These are phyloP conservation scores for Marisa cornuarietis DNA, from an alignment of 1,140 invertebrate genomes.

Conservation along the genomic window DNA sequence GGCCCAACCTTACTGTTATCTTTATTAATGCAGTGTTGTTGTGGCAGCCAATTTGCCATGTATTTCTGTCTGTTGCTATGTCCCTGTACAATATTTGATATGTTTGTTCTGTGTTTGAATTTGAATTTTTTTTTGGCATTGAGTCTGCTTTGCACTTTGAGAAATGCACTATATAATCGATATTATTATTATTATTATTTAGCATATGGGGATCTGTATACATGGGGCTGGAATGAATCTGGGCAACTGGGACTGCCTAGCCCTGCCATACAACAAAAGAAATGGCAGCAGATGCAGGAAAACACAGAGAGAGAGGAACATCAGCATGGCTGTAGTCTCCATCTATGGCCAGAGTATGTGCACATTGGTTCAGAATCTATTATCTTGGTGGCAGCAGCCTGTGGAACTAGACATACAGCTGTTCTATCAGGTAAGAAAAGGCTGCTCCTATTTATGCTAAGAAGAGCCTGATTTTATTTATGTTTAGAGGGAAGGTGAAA, in stretches of 20 bases:
- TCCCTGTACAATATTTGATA: no score
- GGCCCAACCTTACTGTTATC: no score
- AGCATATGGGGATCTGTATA: neutral
- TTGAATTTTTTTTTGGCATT: no score
- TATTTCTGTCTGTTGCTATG: no score
- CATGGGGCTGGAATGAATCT: constrained; percentile 3
- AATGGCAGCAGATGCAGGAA: neutral
- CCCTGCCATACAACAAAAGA: neutral
- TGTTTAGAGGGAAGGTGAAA: no score
- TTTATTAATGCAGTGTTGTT: no score
- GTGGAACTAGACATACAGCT: constrained; percentile 5
- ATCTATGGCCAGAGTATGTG: neutral
- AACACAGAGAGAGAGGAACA: neutral
- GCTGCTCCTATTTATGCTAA: neutral
- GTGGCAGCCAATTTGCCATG: no score
- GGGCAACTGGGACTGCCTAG: constrained; percentile 4
- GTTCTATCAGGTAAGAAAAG: neutral
- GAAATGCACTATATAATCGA: no score
- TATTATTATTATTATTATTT: neutral
- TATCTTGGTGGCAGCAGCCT: neutral
- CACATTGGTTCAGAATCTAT: neutral
- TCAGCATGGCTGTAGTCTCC: neutral
- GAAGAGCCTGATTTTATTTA: neutral
- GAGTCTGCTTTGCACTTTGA: no score
- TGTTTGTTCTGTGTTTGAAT: no score